Evolutionary conservation across 2,113 vertebrate species (phyloP), one percentile per base, ranked within the genome.

Genomic region (Campylorhamphus procurvoides): DNA sequence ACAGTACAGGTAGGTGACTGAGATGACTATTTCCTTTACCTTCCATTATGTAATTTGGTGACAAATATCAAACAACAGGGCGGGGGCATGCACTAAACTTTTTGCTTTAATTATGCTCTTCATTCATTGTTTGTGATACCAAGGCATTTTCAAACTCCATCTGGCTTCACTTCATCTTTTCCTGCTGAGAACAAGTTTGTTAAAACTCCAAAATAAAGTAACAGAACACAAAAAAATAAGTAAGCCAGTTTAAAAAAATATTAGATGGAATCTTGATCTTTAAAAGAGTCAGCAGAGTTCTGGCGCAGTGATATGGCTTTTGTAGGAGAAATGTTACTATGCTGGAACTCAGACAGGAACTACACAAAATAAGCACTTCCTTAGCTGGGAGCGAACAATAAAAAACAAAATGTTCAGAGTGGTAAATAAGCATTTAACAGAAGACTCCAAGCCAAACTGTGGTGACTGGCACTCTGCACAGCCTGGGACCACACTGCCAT

Each of bases 151-250:
- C 71, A 81, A 90, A 88, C 22, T 55, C 19, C 31, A 55, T 67
- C 35, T 95, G 92, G 78, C 85, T 86, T 84, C 75, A 79, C 64
- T 97, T 91, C n/a, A 49, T 50, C 50, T 91, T 27, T 18, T 24
- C 5, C 20, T 91, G 96, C 96, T 96, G 97, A 97, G 56, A 94
- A 88, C 35, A 94, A 97, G 91, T 94, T 96, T 69, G 72, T 69
- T 69, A 78, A 67, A 88, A 84, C 58, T 96, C 92, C 72, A 96
- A 96, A 97, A 97, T 95, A 97, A 98, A 96, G 84, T 67, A 79
- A 94, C 12, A 64, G 76, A 89, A 92, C 68, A 89, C 90, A 86
- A 82, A 91, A 96, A 97, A 96, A 95, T 73, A 95, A 97, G 95
- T 92, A 95, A 93, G 53, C 18, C 33, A 79, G 56, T 81, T 83